Percentiles rank a stretch among this genome's conserved stretches.
These are phyloP conservation scores for Drosophila siamana DNA, from an alignment of 2,888 invertebrate genomes.

Conservation along the genomic window DNA sequence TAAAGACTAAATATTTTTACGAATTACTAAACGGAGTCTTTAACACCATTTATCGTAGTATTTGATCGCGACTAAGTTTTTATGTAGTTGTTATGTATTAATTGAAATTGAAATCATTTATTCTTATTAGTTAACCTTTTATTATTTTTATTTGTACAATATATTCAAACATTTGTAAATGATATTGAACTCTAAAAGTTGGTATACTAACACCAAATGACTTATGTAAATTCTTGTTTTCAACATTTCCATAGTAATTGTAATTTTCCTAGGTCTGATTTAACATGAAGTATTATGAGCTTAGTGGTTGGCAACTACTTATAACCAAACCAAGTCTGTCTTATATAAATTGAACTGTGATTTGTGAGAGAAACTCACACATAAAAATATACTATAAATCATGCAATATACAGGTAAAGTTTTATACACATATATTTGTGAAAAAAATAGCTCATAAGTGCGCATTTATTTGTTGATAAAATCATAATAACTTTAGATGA, in stretches of 20 bases:
- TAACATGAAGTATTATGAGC: constrained; percentile 46
- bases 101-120: constrained; percentile 26
- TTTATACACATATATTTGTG: constrained; percentile 32
- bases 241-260: constrained; percentile 40
- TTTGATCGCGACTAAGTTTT: constrained; percentile 53
- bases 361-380: constrained; percentile 64
- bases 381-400: constrained; percentile 58
- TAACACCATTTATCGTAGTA: constrained; percentile 65
- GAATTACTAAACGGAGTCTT: constrained; percentile 34
- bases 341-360: constrained; percentile 69
- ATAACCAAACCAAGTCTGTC: constrained; percentile 40
- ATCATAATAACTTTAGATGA: constrained; percentile 33
- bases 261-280: constrained; percentile 53
- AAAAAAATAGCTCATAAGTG: constrained; percentile 38
- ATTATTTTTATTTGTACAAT: constrained; percentile 58
- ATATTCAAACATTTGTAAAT: constrained; percentile 59
- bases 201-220: constrained; percentile 48
- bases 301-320: constrained; percentile 29
- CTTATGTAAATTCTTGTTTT: constrained; percentile 51
- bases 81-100: constrained; percentile 67
- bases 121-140: constrained; percentile 35
- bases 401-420: constrained; percentile 69
- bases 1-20: constrained; percentile 43
- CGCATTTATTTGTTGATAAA: constrained; percentile 37
- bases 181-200: constrained; percentile 40